phyloP scores from a whole-genome alignment of 2,888 invertebrate genomes.

The Panopea generosa region DNA sequence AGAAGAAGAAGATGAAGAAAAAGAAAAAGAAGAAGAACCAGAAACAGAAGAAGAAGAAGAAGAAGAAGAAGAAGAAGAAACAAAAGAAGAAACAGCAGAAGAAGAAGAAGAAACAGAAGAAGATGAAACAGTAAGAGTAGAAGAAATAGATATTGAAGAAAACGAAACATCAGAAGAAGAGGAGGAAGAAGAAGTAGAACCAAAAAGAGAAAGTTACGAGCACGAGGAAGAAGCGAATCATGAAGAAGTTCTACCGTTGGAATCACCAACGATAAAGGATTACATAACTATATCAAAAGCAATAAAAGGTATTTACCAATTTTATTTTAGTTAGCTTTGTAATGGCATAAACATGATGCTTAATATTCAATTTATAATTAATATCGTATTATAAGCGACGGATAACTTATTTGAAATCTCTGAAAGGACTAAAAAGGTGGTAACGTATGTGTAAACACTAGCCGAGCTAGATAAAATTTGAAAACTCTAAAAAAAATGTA shows the following conservation, averaged over 20 bases:
- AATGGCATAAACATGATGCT: too few relatives aligned
- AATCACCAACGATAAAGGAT: slow-evolving; percentile 7
- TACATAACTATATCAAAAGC: slow-evolving; percentile 5
- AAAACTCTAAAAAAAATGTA: too few relatives aligned
- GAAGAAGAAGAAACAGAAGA: slow-evolving; percentile 4
- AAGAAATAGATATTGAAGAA: background rate
- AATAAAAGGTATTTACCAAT: slow-evolving; percentile 13
- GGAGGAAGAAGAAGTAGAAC: background rate
- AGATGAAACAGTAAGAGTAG: background rate
- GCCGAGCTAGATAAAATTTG: too few relatives aligned
- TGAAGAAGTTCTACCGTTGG: slow-evolving; percentile 3
- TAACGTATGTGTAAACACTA: too few relatives aligned
- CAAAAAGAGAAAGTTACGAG: background rate
- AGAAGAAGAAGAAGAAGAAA: background rate
- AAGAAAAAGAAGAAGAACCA: background rate
- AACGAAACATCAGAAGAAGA: background rate
- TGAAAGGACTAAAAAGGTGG: too few relatives aligned
- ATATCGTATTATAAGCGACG: too few relatives aligned
- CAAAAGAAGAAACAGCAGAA: too few relatives aligned
- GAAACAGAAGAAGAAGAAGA: background rate
- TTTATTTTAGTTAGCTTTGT: too few relatives aligned
- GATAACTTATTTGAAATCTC: too few relatives aligned
- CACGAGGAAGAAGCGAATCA: background rate
- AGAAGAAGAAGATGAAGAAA: slow-evolving; percentile 3
- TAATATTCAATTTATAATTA: too few relatives aligned